Conservation (phyloP, 2,888 invertebrate genomes). For the Agrotis clavis region DNA sequence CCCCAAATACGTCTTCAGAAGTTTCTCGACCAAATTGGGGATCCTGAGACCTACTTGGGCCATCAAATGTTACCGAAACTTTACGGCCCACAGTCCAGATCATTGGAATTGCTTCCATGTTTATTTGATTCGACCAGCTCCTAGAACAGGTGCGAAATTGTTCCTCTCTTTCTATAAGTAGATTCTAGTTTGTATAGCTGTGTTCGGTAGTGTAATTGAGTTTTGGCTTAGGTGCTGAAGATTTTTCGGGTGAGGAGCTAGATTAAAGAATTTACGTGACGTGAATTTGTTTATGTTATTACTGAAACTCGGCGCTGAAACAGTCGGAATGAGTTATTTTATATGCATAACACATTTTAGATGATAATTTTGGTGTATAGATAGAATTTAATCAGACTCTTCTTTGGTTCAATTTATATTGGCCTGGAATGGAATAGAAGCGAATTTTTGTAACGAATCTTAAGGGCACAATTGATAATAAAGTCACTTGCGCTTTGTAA, state of each 20-base stretch:
- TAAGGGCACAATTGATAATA: too few species aligned
- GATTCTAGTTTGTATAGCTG: conserved; percentile 19
- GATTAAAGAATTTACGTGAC: conserved; percentile 38
- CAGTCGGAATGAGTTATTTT: conserved; percentile 1
- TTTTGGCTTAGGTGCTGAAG: conserved; percentile 3
- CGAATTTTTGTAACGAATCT: too few species aligned
- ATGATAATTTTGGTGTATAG: conserved; percentile 6
- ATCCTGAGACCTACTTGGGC: conserved; percentile 37
- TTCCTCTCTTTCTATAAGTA: conserved; percentile 19
- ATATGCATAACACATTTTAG: conserved; percentile 17
- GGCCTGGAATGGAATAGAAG: too few species aligned
- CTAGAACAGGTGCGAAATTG: conserved; percentile 55
- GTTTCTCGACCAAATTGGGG: conserved; percentile 51
- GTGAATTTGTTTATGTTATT: conserved; percentile 14
- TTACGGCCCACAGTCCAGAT: conserved; percentile 55
- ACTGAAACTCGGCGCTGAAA: background rate
- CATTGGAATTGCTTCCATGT: conserved; percentile 60
- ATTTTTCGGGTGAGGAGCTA: conserved; percentile 15
- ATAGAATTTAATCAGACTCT: too few species aligned
- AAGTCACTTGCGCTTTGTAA: too few species aligned
- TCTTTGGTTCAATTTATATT: too few species aligned
- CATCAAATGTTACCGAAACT: conserved; percentile 54
- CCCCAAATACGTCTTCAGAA: conserved; percentile 50
- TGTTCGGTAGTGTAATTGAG: conserved; percentile 21
- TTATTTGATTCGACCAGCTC: conserved; percentile 50